These are phyloP conservation scores for Artibeus lituratus DNA, from an alignment of 2,797 vertebrate genomes.

Conservation along the genomic window DNA sequence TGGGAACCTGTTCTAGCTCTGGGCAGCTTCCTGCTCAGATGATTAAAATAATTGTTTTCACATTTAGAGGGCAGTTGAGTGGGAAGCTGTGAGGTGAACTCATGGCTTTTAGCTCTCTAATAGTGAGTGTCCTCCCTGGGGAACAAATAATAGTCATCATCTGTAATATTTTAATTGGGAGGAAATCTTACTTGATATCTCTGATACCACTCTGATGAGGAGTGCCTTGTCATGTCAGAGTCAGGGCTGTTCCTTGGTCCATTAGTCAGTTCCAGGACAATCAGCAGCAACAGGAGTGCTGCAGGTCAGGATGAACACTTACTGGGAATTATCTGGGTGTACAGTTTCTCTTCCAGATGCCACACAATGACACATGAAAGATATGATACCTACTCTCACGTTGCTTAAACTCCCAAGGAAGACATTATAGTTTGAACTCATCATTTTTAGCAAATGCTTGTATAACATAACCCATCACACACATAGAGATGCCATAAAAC, in stretches of 20 bases:
- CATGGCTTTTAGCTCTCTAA: slow-evolving; percentile 7
- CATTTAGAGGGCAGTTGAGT: slow-evolving; percentile 52
- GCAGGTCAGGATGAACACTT: not conserved
- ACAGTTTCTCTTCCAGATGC: not conserved
- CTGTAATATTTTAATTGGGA: slow-evolving; percentile 58
- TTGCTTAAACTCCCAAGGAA: not conserved
- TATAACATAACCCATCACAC: not conserved
- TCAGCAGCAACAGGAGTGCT: not conserved
- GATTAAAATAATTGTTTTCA: slow-evolving; percentile 47
- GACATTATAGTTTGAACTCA: not conserved
- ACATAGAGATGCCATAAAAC: not conserved
- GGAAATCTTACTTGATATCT: slow-evolving; percentile 26
- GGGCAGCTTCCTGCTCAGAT: slow-evolving; percentile 52
- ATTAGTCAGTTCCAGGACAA: not conserved
- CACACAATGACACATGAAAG: not conserved
- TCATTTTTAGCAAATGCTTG: not conserved
- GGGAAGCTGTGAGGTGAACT: slow-evolving; percentile 29
- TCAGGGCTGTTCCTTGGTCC: not conserved
- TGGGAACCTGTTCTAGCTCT: slow-evolving; percentile 66
- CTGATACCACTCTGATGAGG: not conserved
- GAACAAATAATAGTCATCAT: slow-evolving; percentile 11
- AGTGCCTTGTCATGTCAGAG: not conserved
- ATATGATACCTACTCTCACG: not conserved
- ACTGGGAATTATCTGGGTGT: not conserved
- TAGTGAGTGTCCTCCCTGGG: not conserved